A percentile compares a stretch with the other conserved stretches of the same genome.
These are phyloP conservation scores for Platichthys flesus DNA, from an alignment of 2,113 vertebrate species.

Conservation along the genomic window DNA sequence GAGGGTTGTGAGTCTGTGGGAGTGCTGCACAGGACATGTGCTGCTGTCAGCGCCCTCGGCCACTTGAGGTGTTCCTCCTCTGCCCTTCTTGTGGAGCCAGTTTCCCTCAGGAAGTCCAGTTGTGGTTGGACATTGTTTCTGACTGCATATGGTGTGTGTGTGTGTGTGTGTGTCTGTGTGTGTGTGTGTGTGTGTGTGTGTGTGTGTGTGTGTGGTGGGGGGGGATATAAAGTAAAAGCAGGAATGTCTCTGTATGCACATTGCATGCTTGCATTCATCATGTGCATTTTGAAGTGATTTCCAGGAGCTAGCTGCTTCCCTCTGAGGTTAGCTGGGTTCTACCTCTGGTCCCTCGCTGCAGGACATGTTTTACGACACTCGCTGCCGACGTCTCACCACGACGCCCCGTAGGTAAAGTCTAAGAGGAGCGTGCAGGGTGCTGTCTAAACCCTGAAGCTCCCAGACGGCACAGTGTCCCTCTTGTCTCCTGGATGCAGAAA, in stretches of 20 bases:
- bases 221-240: not conserved
- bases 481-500: conserved; percentile 25
- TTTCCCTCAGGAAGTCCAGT: conserved; percentile 76
- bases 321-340: conserved; percentile 67
- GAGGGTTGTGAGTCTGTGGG: conserved; percentile 48
- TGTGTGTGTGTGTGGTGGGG: conserved; percentile 17
- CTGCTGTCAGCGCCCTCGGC: conserved; percentile 70
- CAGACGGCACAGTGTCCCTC: conserved; percentile 19
- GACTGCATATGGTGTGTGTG: conserved; percentile 33
- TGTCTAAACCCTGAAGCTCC: conserved; percentile 39
- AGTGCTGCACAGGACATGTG: conserved; percentile 37
- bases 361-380: conserved; percentile 57
- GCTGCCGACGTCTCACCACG: conserved; percentile 38
- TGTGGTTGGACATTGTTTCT: conserved; percentile 73
- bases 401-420: conserved; percentile 61
- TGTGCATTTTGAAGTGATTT: conserved; percentile 28
- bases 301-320: not conserved
- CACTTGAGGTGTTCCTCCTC: conserved; percentile 62
- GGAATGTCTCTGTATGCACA: conserved; percentile 17
- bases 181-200: conserved; percentile 18
- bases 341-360: conserved; percentile 28
- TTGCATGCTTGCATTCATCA: conserved; percentile 25
- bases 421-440: conserved; percentile 36
- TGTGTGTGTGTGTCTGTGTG: conserved; percentile 16
- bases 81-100: conserved; percentile 69